Base-by-base conservation (phyloP, 2,113 vertebrate genomes). In the Poicephalus meyeri region DNA sequence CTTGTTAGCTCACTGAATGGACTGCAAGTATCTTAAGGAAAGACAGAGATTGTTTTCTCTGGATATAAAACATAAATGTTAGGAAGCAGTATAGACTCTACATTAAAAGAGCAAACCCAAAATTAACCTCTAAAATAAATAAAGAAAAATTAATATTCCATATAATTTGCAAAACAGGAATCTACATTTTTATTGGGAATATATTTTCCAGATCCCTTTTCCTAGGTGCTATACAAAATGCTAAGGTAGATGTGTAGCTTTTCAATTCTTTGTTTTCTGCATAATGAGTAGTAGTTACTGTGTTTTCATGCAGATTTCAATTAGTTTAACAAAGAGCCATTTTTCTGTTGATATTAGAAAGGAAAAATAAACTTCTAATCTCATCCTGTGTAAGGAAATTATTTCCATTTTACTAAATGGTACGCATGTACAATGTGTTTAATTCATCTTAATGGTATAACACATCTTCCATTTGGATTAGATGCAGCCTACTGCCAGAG, bases 361-460 rank as follows among this genome's bases (percentile, higher is more conserved):
- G 74, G 61, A 80, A 91, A 90, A 89, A 73, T 71, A 93, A 80
- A 12, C 13, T 74, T 68, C 80, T 95, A 91, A 91, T 96, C 50
- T 95, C 66, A 96, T 95, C 49, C 42, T 74, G n/a, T 80, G 18
- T 76, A 74, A 78, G 44, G 74, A 96, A 97, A 95, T 95, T 0
- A 68, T 68, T 79, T 92, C 69, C 82, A 76, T 82, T 93, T 88
- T 86, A 65, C 46, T 76, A 66, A 93, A 95, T 71, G 87, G 16
- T 46, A 39, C 78, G 55, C n/a, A 66, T 72, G 23, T 55, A 61
- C 46, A 70, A 35, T 35, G 37, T 76, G 50, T 76, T 88, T 93
- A 94, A 81, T 80, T 88, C 31, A 19, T 47, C 53, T 93, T 95
- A 88, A 87, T 70, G 84, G 50, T 73, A 65, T 66, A 88, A 78